Conservation (phyloP, 2,888 invertebrate species). For the Rhingia campestris region DNA sequence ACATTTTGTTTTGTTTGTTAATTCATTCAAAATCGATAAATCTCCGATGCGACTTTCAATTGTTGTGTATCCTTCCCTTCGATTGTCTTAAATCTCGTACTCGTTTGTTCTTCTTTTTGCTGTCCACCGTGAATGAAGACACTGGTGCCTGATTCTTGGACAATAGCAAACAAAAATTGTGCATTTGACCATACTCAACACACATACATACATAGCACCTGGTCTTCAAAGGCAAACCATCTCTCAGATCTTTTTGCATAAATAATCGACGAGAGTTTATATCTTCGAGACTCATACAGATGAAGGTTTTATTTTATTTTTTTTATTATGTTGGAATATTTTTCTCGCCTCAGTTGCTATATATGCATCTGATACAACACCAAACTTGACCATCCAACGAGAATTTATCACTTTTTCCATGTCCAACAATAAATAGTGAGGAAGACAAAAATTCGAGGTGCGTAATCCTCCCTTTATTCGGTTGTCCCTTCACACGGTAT, state of each 20-base stretch:
- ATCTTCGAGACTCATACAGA: constrained; percentile 39
- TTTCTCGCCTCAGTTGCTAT: constrained; percentile 69
- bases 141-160: constrained; percentile 31
- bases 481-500: constrained; percentile 70
- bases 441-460: constrained; percentile 65
- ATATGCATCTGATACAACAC: constrained; percentile 42
- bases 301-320: constrained; percentile 51
- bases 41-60: constrained; percentile 67
- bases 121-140: constrained; percentile 57
- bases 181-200: constrained; percentile 32
- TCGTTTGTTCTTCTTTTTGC: constrained; percentile 1
- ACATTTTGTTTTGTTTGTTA: constrained; percentile 7
- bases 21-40: constrained; percentile 73
- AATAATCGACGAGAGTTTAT: constrained; percentile 68
- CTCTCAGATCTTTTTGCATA: constrained; percentile 62
- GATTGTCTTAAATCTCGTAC: constrained; percentile 68
- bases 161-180: constrained; percentile 46
- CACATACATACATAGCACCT: constrained; percentile 51
- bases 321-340: constrained; percentile 40
- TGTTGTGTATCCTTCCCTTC: constrained; percentile 50
- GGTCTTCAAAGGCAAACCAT: constrained; percentile 51
- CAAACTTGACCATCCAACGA: constrained; percentile 47
- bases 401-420: constrained; percentile 71
- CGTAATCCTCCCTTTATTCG: constrained; percentile 71
- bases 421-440: constrained; percentile 63